phyloP scores from a whole-genome alignment of 2,888 invertebrate species.

The Psococerastis gibbosa region DNA sequence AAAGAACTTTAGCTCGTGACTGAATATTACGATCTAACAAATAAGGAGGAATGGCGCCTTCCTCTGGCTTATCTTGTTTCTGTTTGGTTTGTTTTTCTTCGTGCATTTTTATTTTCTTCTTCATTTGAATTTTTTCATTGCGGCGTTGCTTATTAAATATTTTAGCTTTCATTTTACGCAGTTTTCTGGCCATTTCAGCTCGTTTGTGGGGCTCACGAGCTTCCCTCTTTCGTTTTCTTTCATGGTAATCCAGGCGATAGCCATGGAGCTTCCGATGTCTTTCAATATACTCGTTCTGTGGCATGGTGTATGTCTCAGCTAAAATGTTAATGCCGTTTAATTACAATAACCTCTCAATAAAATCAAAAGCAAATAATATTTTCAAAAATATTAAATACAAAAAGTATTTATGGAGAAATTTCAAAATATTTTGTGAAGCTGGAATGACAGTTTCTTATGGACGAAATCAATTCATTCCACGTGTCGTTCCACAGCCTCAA shows the following conservation, averaged over 20 bases:
- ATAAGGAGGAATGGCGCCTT: conserved; percentile 89
- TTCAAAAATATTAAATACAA: no score
- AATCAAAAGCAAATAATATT: no score
- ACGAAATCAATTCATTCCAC: no score
- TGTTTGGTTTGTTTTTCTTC: conserved; percentile 81
- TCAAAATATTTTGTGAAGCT: no score
- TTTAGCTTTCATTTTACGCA: conserved; percentile 94
- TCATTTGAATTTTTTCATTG: conserved; percentile 97
- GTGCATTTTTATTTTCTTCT: conserved; percentile 93
- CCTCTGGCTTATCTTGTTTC: conserved; percentile 58
- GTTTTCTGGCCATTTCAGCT: conserved; percentile 73
- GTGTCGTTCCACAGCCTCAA: no score
- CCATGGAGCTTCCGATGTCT: conserved; percentile 93
- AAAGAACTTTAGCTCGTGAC: conserved; percentile 82
- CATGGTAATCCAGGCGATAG: conserved; percentile 92
- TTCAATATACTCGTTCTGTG: conserved; percentile 99
- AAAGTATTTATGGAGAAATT: no score
- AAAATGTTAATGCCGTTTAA: no score
- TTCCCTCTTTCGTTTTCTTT: conserved; percentile 85
- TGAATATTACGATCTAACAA: conserved; percentile 94
- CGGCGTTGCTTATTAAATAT: conserved; percentile 90
- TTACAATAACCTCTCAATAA: no score
- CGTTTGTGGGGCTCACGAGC: conserved; percentile 85
- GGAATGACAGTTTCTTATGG: no score
- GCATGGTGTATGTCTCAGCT: no score